A percentile compares a stretch with the other conserved stretches of the same genome.
Evolutionary conservation across 2,113 vertebrate genomes (phyloP).

Genomic region (Periophthalmodon schlosseri): DNA sequence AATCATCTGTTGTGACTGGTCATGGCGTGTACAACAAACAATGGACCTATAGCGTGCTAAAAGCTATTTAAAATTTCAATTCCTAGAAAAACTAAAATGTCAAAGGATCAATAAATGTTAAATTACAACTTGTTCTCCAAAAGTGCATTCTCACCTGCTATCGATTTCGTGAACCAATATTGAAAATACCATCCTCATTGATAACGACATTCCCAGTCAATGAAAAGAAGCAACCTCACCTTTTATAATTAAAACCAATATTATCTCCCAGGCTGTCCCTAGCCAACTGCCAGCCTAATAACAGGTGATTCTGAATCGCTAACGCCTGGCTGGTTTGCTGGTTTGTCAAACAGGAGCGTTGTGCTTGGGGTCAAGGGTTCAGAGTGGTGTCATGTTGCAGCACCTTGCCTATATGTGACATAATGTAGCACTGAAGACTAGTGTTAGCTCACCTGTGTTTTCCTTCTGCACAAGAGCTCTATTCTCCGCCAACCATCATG

Average conservation of each 20-base stretch:
- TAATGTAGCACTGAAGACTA: slow-evolving; percentile 24
- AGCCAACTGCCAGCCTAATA: not conserved
- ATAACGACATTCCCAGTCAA: not conserved
- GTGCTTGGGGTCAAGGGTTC: slow-evolving; percentile 26
- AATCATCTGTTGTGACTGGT: no score
- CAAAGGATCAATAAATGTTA: no score
- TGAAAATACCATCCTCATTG: not conserved
- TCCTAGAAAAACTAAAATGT: no score
- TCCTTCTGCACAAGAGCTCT: slow-evolving; percentile 43
- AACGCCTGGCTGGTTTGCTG: not conserved
- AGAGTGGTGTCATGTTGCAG: slow-evolving; percentile 34
- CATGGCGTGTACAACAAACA: no score
- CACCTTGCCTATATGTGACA: slow-evolving; percentile 34
- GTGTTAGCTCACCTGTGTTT: slow-evolving; percentile 62
- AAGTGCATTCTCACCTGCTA: not conserved
- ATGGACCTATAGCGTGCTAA: no score
- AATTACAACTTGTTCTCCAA: not conserved
- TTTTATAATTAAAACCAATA: not conserved
- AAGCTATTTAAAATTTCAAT: no score
- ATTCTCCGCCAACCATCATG: slow-evolving; percentile 40
- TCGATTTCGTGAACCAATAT: not conserved
- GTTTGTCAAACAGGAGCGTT: not conserved
- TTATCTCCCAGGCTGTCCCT: not conserved
- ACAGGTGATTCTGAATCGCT: not conserved
- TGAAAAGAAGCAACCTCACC: not conserved